Base-by-base conservation (phyloP, 1,140 invertebrate species). In the Bombus difficillimus region DNA sequence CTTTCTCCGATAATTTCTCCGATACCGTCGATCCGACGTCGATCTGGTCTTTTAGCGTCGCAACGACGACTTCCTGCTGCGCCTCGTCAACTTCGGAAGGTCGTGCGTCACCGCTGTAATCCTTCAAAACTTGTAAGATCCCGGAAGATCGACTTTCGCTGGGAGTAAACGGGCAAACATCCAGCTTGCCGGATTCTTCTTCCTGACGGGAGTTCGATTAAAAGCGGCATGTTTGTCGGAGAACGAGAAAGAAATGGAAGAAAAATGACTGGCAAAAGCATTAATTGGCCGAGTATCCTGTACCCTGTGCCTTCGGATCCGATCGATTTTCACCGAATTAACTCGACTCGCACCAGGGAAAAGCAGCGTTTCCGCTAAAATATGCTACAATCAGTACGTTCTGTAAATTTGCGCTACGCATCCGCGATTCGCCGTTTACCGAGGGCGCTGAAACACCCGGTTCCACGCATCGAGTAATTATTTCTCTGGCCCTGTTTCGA, bases 401-500 rank as follows among this genome's bases (percentile, higher is more conserved):
- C 39, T 59, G 82, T 71, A 85, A 85, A 85, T 85, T 80, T 85
- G 68, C 77, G 37, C 37, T 15, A 15, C 28, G 28, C 64, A 15
- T 32, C n/a, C 47, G 8, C n/a, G 59, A 47, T n/a, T 66, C 47
- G 43, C 18, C 47, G 80, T 62, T 62, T 53, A 80, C 64, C 47
- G 34, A 25, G 32, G 43, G 41, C 41, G 41, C 10, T 32, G 64
- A 10, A 43, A 75, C n/a, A 41, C 12, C 53, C 72, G 34, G 43
- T 28, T 41, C 82, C 47, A 69, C 81, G 64, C 64, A 57, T 68
- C 75, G 8, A 83, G 32, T 84, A 79, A 80, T 80, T 80, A 85
- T 85, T 72, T 64, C 32, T 37, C 34, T 28, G 34, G 39, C 5
- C 28, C 28, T 32, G 53, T 57, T 64, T 64, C 83, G 68, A 85